These are phyloP conservation scores for Drosophila prolongata DNA, from an alignment of 2,888 invertebrate genomes.

Conservation along the genomic window DNA sequence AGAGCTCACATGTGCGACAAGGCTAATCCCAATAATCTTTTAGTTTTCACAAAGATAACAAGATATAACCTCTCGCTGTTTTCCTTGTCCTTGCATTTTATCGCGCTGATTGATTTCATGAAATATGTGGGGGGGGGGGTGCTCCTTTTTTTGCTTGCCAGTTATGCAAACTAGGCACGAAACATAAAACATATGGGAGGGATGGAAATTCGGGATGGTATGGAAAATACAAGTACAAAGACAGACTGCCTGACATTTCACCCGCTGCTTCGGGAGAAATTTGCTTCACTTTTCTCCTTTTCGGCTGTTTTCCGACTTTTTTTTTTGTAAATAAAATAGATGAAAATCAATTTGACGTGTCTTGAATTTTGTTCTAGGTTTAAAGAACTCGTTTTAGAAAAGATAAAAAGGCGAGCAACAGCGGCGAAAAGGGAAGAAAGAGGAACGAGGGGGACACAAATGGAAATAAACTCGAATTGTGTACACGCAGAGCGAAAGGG, in stretches of 20 bases:
- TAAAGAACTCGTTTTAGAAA: slow-evolving; percentile 72
- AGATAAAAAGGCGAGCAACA: slow-evolving; percentile 29
- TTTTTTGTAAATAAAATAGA: slow-evolving; percentile 74
- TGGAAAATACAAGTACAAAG: neutral
- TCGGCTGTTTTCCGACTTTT: slow-evolving; percentile 23
- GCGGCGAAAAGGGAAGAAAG: slow-evolving; percentile 23
- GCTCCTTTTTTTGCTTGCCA: neutral
- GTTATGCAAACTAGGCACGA: slow-evolving; percentile 45
- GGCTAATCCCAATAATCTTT: slow-evolving; percentile 48
- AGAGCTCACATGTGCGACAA: slow-evolving; percentile 15
- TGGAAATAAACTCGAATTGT: slow-evolving; percentile 67
- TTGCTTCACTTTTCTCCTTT: slow-evolving; percentile 57
- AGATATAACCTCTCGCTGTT: slow-evolving; percentile 9
- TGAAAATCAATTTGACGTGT: slow-evolving; percentile 78
- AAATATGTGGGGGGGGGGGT: neutral
- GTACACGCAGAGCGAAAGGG: slow-evolving; percentile 18
- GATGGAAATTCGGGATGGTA: slow-evolving; percentile 16
- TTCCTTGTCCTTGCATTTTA: neutral
- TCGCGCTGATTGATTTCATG: slow-evolving; percentile 32
- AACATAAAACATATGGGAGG: slow-evolving; percentile 26
- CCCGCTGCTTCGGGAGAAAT: slow-evolving; percentile 62
- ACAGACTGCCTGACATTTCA: slow-evolving; percentile 53
- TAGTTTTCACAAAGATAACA: slow-evolving; percentile 42
- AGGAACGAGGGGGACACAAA: slow-evolving; percentile 23
- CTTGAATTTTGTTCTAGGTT: slow-evolving; percentile 76